phyloP scores from a whole-genome alignment of 2,113 vertebrate species.

The Morone chrysops region DNA sequence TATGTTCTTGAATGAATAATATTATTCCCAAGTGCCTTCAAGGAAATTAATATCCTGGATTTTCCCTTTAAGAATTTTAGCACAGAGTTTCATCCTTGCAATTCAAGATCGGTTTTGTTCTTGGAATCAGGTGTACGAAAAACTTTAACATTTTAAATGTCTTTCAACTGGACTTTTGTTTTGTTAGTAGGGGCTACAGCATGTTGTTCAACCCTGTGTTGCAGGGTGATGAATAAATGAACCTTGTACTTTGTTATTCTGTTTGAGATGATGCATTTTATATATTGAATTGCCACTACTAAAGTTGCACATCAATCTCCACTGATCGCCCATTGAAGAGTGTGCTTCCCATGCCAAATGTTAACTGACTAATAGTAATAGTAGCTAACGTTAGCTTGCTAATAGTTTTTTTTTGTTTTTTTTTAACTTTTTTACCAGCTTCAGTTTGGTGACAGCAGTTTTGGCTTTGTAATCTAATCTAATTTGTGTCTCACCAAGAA shows the following conservation, averaged over 20 bases:
- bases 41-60: neutral
- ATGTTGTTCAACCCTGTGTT: no score
- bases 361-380: neutral
- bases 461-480: neutral
- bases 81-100: neutral
- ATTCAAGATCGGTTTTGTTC: neutral
- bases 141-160: neutral
- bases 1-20: constrained; percentile 16
- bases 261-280: neutral
- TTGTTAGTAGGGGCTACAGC: no score
- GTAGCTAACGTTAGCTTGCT: neutral
- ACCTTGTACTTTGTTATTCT: neutral
- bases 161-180: neutral
- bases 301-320: neutral
- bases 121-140: neutral
- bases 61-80: neutral
- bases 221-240: no score
- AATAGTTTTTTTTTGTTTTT: neutral
- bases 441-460: neutral
- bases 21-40: neutral
- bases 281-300: neutral
- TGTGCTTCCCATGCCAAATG: neutral
- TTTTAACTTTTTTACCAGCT: neutral
- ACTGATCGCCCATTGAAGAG: neutral
- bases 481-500: constrained; percentile 5